Evolutionary conservation across 2,113 vertebrate species (phyloP), one percentile per base, ranked within the genome.

Genomic region (Actenoides lindsayi): DNA sequence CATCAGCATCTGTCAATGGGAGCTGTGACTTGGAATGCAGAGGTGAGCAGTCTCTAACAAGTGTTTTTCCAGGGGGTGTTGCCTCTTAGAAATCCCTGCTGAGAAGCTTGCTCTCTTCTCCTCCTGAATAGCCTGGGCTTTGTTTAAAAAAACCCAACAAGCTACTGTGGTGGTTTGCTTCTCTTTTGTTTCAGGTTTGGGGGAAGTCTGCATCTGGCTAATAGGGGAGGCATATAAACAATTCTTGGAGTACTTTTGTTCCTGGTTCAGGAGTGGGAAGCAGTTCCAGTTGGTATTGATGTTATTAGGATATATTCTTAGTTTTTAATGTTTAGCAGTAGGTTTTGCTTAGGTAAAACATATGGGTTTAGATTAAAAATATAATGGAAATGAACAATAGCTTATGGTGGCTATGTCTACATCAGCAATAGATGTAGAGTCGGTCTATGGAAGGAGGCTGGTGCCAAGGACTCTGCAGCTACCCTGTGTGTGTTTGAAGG

Each of bases 1-100:
- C 48, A 11, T 37, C 0, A 0, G n/a, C 27, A 5, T 48, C 54
- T 68, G 2, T 53, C 35, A 46, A 9, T 1, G 2, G 18, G 35
- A 64, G 16, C 69, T 82, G 14, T 41, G 79, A 51, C 19, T 68
- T 51, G 71, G 37, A 25, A 68, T 68, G 31, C 5, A 2, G 46
- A 63, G 19, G 37, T 16, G n/a, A 81, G 37, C 17, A 42, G 56
- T 53, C 19, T 42, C 33, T 76, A 39, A 39, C 10, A 57, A 54
- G 74, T 1, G 0, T 73, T 79, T 37, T 56, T 33, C 54, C 28
- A 30, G 19, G 24, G 44, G 41, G 1, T 76, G 50, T 63, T 89
- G 54, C 46, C 44, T 50, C 9, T 28, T 56, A 50, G 41, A 69
- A 79, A 53, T 70, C n/a, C 25, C 33, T 71, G 19, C 44, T 42